Conservation (phyloP, 2,113 vertebrate genomes). For the Myanophis thanlyinensis region DNA sequence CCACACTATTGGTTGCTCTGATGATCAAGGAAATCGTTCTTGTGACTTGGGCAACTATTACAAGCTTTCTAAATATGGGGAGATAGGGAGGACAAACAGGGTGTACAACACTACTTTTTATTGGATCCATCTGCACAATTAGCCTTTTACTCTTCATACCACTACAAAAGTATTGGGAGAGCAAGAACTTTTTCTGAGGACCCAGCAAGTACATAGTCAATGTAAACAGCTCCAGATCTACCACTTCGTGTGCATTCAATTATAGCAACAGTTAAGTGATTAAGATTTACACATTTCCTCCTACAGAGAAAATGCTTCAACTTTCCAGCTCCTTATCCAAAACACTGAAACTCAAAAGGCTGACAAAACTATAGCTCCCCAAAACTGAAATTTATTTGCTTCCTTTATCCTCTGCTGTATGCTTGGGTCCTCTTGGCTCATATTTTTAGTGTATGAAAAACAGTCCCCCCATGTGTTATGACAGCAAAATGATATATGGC, state of each 20-base stretch:
- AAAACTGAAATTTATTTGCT: not conserved
- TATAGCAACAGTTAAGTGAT: not conserved
- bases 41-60: not conserved
- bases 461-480: not conserved
- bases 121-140: not conserved
- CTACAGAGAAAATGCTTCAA: not conserved
- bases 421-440: constrained; percentile 6
- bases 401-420: not conserved
- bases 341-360: not conserved
- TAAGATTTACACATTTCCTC: not conserved
- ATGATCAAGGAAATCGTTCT: not conserved
- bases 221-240: not conserved
- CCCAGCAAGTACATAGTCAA: not conserved
- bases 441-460: not conserved
- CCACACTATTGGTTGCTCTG: not conserved
- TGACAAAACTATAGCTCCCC: no score
- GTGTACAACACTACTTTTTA: not conserved
- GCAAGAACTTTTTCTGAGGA: not conserved
- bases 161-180: not conserved
- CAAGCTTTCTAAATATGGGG: not conserved
- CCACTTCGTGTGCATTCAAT: not conserved
- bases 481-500: not conserved
- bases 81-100: not conserved
- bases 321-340: not conserved
- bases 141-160: not conserved